Evolutionary conservation across 2,797 vertebrate species (phyloP).

Genomic region (Rhynchonycteris naso): DNA sequence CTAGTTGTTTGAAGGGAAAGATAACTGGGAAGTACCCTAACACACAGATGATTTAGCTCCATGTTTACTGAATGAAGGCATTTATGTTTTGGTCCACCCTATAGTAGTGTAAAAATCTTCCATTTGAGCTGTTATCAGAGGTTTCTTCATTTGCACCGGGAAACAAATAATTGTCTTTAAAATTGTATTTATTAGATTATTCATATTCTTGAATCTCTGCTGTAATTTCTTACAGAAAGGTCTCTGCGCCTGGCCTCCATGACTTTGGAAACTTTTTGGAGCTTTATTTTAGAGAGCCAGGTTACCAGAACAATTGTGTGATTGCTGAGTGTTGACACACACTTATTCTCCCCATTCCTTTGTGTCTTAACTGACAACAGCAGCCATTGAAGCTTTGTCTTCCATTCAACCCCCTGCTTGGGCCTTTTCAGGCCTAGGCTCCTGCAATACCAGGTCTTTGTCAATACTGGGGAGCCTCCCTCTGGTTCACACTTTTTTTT

Average conservation of each 20-base stretch:
- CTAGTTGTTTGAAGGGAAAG: neutral
- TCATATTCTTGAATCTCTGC: neutral
- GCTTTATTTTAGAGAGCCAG: neutral
- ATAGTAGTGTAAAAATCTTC: neutral
- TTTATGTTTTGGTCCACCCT: neutral
- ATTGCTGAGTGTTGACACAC: neutral
- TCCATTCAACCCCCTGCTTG: neutral
- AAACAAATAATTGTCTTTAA: neutral
- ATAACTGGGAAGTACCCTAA: neutral
- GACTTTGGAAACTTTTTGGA: neutral
- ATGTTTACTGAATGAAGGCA: neutral
- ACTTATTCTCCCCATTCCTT: neutral
- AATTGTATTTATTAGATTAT: neutral
- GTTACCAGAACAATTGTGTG: neutral
- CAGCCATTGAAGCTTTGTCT: neutral
- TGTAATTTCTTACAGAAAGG: neutral
- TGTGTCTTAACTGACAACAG: neutral
- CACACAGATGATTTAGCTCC: accelerated
- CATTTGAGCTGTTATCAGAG: neutral
- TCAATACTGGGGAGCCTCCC: neutral
- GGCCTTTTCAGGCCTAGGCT: neutral
- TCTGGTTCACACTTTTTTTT: too few relatives aligned
- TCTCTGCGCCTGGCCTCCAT: neutral
- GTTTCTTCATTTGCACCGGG: slow-evolving; percentile 36
- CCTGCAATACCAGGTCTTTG: neutral